Base-by-base conservation (phyloP, 1,140 invertebrate genomes). In the Microplitis mediator region DNA sequence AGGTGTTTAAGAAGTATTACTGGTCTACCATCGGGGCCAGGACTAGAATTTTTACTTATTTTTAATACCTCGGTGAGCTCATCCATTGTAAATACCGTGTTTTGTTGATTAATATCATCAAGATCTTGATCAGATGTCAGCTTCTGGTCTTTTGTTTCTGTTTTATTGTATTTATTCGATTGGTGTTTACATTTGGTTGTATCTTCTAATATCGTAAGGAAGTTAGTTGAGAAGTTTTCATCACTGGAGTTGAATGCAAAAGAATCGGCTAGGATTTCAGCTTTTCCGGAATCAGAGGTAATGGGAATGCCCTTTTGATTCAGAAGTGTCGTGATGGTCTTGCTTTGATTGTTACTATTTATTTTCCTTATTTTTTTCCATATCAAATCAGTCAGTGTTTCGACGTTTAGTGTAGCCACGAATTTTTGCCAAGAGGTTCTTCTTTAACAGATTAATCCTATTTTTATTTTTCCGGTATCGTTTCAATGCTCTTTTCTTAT, bases 11-110 rank as follows among this genome's bases (percentile, higher is more conserved):
- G 35, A 0, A 77, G 36, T 3, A 73, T 71, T 45, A 78, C 75
- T 4, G 74, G 69, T 4, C 80, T 79, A 9, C 63, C 32, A 14
- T 83, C 78, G 13, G 67, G 51, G 11, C 79, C 80, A 0, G 79
- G 77, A 3, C 45, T 56, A 0, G 72, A 69, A 45, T 72, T 74
- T 63, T 71, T 76, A 16, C 23, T 64, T 52, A 34, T 23, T 54
- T 54, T 54, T 54, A 54, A n/a, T n/a, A 54, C 52, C n/a, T 14
- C 1, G 13, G 4, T 14, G 0, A 54, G 52, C n/a, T 54, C 52
- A 4, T 8, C 8, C 8, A 54, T 54, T 11, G 13, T n/a, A 13
- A 54, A n/a, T 0, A 13, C 8, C 0, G 14, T 0, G 52, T 54
- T 54, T 5, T 8, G 36, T 3, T 39, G 36, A 9, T 39, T 39